Evolutionary conservation across 1,140 invertebrate species (phyloP).

Genomic region (Saccostrea glomerata): DNA sequence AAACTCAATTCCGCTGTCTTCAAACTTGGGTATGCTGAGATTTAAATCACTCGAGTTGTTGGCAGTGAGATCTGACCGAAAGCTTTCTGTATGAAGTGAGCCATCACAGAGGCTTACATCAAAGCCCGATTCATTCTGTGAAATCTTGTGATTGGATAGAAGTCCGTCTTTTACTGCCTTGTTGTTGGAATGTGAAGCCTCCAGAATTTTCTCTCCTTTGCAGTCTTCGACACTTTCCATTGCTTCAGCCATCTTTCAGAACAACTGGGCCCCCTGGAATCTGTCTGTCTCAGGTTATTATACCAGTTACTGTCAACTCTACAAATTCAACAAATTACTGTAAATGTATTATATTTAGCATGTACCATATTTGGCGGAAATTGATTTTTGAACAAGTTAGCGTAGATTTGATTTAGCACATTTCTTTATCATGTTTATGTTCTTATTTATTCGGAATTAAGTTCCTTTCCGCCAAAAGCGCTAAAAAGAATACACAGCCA

Average conservation of each 20-base stretch:
- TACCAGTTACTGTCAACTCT: constrained; percentile 14
- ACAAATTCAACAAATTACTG: not conserved
- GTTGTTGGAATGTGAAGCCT: not conserved
- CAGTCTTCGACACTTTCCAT: not conserved
- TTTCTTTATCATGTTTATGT: no score
- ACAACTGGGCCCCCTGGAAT: not conserved
- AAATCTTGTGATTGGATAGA: constrained; percentile 10
- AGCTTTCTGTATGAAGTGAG: not conserved
- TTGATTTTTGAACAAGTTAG: no score
- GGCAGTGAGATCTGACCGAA: not conserved
- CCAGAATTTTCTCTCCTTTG: not conserved
- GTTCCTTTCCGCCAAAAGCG: no score
- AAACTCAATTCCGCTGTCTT: constrained; percentile 76
- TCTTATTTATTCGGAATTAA: no score
- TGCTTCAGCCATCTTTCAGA: constrained; percentile 25
- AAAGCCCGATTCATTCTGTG: not conserved
- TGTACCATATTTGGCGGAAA: no score
- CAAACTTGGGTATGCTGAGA: constrained; percentile 69
- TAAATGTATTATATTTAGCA: no score
- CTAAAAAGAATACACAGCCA: no score
- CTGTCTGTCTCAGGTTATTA: not conserved
- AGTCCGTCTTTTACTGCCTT: not conserved
- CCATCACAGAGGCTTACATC: constrained; percentile 14
- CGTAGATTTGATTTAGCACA: no score
- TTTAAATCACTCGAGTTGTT: constrained; percentile 10